Evolutionary conservation across 2,113 vertebrate species (phyloP).

Genomic region (Chrysemys picta): DNA sequence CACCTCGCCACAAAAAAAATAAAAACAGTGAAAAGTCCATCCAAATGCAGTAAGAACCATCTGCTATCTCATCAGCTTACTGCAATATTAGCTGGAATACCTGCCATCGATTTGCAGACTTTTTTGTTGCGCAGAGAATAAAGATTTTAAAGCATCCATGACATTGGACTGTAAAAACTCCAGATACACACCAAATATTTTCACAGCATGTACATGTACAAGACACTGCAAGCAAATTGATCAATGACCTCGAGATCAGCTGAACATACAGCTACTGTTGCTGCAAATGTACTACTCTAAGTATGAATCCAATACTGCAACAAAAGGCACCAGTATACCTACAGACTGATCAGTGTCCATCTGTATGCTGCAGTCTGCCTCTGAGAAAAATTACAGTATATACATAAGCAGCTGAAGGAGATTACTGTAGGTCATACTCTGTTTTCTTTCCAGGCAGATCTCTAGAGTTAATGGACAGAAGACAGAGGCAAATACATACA

Average conservation of each 20-base stretch:
- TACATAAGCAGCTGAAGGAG: background rate
- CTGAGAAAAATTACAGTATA: background rate
- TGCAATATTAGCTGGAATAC: background rate
- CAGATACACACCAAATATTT: background rate
- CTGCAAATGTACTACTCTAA: background rate
- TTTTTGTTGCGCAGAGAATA: background rate
- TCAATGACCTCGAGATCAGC: accelerated
- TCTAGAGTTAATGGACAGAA: background rate
- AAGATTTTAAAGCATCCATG: background rate
- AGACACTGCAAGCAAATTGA: background rate
- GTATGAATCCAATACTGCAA: background rate
- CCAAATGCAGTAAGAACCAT: constrained; percentile 5
- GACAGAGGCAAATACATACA: accelerated
- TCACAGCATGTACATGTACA: accelerated
- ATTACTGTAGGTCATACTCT: background rate
- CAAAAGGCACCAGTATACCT: background rate
- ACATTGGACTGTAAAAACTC: background rate
- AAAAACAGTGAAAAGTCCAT: constrained; percentile 31
- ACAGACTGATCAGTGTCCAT: background rate
- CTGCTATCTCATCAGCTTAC: background rate
- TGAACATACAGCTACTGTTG: background rate
- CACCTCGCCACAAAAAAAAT: background rate
- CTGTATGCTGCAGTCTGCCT: background rate
- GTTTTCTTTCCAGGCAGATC: background rate
- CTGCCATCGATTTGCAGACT: background rate